Evolutionary conservation across 2,888 invertebrate genomes (phyloP), one percentile per base, ranked within the genome.

Genomic region (Sthenelais limicola): DNA sequence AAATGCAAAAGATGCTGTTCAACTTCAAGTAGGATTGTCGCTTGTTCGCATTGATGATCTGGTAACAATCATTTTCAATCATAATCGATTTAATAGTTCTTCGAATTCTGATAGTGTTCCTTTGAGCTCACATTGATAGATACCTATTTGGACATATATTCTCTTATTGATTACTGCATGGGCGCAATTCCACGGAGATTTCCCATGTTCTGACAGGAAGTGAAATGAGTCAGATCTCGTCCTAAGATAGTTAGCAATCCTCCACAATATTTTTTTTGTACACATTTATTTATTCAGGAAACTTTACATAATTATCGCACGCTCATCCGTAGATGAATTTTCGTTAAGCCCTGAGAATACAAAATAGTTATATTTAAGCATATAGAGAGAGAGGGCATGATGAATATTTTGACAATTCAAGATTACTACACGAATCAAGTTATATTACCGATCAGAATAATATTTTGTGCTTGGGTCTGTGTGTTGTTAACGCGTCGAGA

Each of bases 11-110:
- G 35, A 35, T 18, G 24, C 62, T 15, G 38, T 62, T 43, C 9
- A 15, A 5, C 38, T 62, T 5, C 4, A 18, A 1, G 35, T 62
- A 21, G 62, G 62, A 1, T 7, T 62, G 21, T 26, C 9, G 24
- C 62, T 62, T 26, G 24, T 38, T 26, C 21, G 38, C 9, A 62
- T 62, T 24, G 38, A 62, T 7, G 62, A 62, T 15, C 35, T 62
- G 62, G 62, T 62, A 9, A 38, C 38, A 33, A 24, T 43, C 15
- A 12, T 43, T 43, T 9, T 18, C 43, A 43, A 43, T 12, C 15
- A 12, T 43, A 43, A 18, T 9, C 43, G 43, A 9, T 18, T 43
- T 18, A 43, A 43, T n/a, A n/a, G n/a, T n/a, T n/a, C n/a, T n/a
- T n/a, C n/a, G n/a, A n/a, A n/a, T n/a, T n/a, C n/a, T n/a, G n/a